A percentile compares a stretch with the other conserved stretches of the same genome.
Conservation (phyloP, 2,888 invertebrate species). For the Himalopsyche japonica region DNA sequence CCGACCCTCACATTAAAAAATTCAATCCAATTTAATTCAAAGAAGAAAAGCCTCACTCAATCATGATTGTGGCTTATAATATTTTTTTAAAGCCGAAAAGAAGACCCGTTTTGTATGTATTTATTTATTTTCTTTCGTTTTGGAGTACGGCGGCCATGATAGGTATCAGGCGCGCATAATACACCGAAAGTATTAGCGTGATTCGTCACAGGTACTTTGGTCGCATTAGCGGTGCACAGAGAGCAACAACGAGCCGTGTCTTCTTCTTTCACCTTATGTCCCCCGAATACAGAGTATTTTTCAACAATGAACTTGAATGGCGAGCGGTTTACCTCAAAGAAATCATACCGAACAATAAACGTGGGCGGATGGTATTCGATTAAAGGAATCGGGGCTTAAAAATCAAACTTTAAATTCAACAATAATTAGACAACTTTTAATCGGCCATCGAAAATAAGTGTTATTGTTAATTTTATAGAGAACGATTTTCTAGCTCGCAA, state of each 20-base stretch:
- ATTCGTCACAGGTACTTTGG: slow-evolving; percentile 52
- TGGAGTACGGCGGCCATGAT: not conserved
- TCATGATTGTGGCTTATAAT: slow-evolving; percentile 11
- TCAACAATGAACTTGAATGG: slow-evolving; percentile 24
- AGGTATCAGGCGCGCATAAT: slow-evolving; percentile 24
- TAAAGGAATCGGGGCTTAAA: not conserved
- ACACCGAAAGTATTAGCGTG: slow-evolving; percentile 23
- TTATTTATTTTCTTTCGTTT: slow-evolving; percentile 1
- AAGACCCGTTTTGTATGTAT: slow-evolving; percentile 2
- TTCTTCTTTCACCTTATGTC: slow-evolving; percentile 19
- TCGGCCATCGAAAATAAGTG: not conserved
- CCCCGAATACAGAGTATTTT: slow-evolving; percentile 11
- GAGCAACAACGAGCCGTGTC: slow-evolving; percentile 44
- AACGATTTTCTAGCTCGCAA: not conserved
- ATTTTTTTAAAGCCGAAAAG: slow-evolving; percentile 15
- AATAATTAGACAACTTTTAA: not conserved
- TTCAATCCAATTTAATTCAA: slow-evolving; percentile 14
- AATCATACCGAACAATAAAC: not conserved
- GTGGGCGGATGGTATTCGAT: slow-evolving; percentile 18
- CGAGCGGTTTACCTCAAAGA: slow-evolving; percentile 33
- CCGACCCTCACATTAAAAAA: slow-evolving; percentile 2
- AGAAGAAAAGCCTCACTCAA: not conserved
- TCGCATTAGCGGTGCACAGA: slow-evolving; percentile 46
- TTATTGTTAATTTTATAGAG: not conserved
- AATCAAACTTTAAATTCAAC: not conserved